phyloP scores from a whole-genome alignment of 53 echinoderm and acorn worm species.

The Arbacia lixula region DNA sequence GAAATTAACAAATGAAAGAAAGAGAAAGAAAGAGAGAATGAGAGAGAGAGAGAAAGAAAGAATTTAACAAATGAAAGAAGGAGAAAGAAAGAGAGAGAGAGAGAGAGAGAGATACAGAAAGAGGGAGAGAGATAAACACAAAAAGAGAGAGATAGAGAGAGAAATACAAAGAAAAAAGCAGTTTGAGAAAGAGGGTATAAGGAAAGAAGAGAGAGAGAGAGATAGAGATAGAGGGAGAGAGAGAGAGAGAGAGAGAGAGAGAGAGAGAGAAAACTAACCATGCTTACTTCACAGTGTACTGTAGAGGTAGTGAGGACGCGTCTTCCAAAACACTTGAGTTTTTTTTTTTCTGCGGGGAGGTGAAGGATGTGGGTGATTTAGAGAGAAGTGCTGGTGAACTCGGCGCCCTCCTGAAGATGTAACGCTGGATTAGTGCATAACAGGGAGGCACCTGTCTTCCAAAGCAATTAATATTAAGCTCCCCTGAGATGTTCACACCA shows the following conservation, averaged over 20 bases:
- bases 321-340: too few species aligned
- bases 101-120: background rate
- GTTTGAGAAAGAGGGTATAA: background rate
- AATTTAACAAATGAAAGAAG: background rate
- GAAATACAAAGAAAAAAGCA: background rate
- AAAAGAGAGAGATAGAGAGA: background rate
- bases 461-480: constrained; percentile 11
- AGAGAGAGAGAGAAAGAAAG: background rate
- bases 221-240: background rate
- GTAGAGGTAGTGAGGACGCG: too few species aligned
- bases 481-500: background rate
- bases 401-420: background rate
- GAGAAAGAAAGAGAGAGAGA: background rate
- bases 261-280: background rate
- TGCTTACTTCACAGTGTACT: too few species aligned
- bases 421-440: background rate
- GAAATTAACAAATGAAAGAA: background rate
- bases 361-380: constrained; percentile 15
- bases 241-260: background rate
- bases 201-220: background rate
- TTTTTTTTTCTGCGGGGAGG: too few species aligned
- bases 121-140: background rate
- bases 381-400: constrained; percentile 17
- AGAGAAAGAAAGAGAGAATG: background rate
- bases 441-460: constrained; percentile 2